Conservation (phyloP, 2,888 invertebrate genomes). For the Agonopterix alstromeriana region DNA sequence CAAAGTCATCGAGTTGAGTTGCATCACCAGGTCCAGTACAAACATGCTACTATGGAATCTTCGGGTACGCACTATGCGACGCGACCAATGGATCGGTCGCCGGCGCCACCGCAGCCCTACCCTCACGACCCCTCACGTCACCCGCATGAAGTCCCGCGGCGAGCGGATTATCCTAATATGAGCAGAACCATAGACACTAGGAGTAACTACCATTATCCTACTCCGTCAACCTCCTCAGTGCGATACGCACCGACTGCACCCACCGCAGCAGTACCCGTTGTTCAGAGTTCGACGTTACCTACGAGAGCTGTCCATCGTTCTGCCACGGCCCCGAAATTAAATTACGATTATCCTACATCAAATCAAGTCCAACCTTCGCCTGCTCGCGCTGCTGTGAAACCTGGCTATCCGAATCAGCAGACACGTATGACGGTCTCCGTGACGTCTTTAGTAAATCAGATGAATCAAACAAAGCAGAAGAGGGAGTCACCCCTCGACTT, state of each 20-base stretch:
- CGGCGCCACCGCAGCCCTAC: conserved; percentile 42
- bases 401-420: conserved; percentile 59
- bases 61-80: conserved; percentile 45
- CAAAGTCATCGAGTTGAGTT: conserved; percentile 53
- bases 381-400: conserved; percentile 48
- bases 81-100: conserved; percentile 47
- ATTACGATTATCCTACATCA: conserved; percentile 46
- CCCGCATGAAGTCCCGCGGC: conserved; percentile 25
- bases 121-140: conserved; percentile 40
- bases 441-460: conserved; percentile 64
- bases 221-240: conserved; percentile 56
- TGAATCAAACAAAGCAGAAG: conserved; percentile 73
- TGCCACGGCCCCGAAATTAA: conserved; percentile 41
- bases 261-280: conserved; percentile 26
- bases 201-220: conserved; percentile 46
- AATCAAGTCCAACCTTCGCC: conserved; percentile 55
- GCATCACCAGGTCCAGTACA: conserved; percentile 50
- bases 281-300: conserved; percentile 45
- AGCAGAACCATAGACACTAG: conserved; percentile 43
- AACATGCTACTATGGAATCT: conserved; percentile 44
- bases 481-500: conserved; percentile 90
- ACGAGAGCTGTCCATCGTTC: conserved; percentile 43
- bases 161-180: conserved; percentile 45
- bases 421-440: conserved; percentile 69
- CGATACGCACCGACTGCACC: conserved; percentile 40